Base-by-base conservation (phyloP, 2,888 invertebrate genomes). In the Chrysolina oricalcia region DNA sequence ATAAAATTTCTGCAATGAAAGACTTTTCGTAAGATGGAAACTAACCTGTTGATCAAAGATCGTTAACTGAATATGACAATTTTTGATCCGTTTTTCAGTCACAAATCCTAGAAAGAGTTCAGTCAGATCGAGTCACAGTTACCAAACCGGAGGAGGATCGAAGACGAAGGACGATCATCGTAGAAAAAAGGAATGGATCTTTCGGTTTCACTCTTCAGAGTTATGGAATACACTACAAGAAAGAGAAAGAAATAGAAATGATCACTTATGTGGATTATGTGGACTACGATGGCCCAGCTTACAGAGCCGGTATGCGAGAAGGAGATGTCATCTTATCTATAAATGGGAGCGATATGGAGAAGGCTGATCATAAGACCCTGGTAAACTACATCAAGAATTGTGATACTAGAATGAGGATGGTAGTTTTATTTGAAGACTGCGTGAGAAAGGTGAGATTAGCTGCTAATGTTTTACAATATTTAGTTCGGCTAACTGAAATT, bases 251-350 rank as follows among this genome's bases (percentile, higher is more conserved):
- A 88, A 95, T 98, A 75, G 98, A 99, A 89, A 95, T 98, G 91
- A 96, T 98, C 74, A 98, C 98, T 0, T 99, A 98, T 87, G 98
- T 98, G 63, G 98, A 99, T 87, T 97, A 97, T 87, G 97, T 98
- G 72, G 98, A 97, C 83, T 93, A 94, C 77, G 96, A 96, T 80
- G 98, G 98, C 0, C 95, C 98, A 0, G 98, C 98, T 0, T 96
- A 95, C 84, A 92, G 93, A 78, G 96, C 98, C 0, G 98, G 98
- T 8, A 96, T 99, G 95, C 92, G 97, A 11, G 96, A 97, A 89
- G 98, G 98, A 17, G 98, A 98, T 88, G 98, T 98, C 56, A 98
- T 98, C 83, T 90, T 98, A 50, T 96, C 98, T 62, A 98, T 98
- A 84, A 98, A 98, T 89, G 98, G 98, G n/a, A 93, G 93, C 62